phyloP scores from a whole-genome alignment of 2,113 vertebrate genomes.

The Atlantisia rogersi region DNA sequence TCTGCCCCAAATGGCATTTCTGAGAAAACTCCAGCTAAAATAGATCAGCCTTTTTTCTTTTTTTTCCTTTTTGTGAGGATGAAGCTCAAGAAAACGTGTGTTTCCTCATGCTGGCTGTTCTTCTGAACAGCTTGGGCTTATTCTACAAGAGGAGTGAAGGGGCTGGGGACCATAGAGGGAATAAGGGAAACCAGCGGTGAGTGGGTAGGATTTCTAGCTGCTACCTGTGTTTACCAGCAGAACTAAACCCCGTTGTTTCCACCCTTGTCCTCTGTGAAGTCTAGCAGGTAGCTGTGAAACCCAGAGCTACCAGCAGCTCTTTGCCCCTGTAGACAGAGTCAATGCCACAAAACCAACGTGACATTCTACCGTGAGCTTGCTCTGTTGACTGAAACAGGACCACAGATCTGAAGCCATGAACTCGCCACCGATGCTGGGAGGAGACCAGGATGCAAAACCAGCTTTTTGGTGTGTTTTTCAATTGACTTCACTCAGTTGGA shows the following conservation, averaged over 20 bases:
- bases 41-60: not conserved
- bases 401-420: not conserved
- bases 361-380: not conserved
- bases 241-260: not conserved
- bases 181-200: not conserved
- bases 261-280: not conserved
- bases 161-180: fast-evolving
- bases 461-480: not conserved
- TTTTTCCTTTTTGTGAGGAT: not conserved
- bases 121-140: not conserved
- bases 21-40: not conserved
- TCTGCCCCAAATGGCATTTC: not conserved
- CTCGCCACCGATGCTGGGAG: not conserved
- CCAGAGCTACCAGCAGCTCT: not conserved
- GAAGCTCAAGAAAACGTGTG: not conserved
- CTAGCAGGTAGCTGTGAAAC: not conserved
- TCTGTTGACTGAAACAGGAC: not conserved
- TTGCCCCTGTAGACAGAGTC: not conserved
- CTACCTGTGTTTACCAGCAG: not conserved
- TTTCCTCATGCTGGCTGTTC: not conserved
- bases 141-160: not conserved
- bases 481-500: not conserved
- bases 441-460: not conserved
- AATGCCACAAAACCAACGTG: not conserved
- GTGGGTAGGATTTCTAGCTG: not conserved